Evolutionary conservation across 2,113 vertebrate species (phyloP), one percentile per base, ranked within the genome.

Genomic region (Syngnathus scovelli): DNA sequence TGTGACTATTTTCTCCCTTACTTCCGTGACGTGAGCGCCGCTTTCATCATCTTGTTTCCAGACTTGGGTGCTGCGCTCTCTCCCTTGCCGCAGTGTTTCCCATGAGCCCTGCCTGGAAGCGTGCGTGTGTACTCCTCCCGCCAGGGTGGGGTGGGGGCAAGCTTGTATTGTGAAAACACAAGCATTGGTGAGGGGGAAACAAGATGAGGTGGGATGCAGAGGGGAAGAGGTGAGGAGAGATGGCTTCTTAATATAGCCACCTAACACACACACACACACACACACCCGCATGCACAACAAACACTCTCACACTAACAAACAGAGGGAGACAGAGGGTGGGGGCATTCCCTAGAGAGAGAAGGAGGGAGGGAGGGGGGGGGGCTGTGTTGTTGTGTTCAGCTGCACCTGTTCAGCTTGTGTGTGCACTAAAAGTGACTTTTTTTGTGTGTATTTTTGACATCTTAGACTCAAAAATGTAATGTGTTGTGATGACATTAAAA

Each of bases 41-140:
- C 78, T 88, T 86, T 88, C 83, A 85, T 89, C 83, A 88, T 80
- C 75, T 72, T 84, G 67, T 85, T 86, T 86, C 86, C 79, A 83
- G 80, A 86, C 74, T n/a, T 71, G 64, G 71, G 81, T 72, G 87
- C 86, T 81, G 64, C 72, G 62, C 74, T 87, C 77, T 64, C 74
- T 87, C 77, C 79, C 80, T 70, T 56, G 73, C 55, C 2, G 62
- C 83, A 64, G 54, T 18, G 5, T 4, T 10, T 85, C 86, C 69
- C 85, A 66, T 37, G 76, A 61, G 78, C 60, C 27, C 27, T 33
- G 27, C 27, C 19, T 23, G 23, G 61, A 39, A 64, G 64, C 76
- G 44, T 73, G 69, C 21, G 49, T 36, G 15, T 60, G 60, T 44
- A 27, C 76, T 67, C 49, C 56, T 81, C 85, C 68, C 49, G 27